A percentile compares a stretch with the other conserved stretches of the same genome.
Conservation (phyloP, 1,140 invertebrate genomes). For the Pectinophora gossypiella region DNA sequence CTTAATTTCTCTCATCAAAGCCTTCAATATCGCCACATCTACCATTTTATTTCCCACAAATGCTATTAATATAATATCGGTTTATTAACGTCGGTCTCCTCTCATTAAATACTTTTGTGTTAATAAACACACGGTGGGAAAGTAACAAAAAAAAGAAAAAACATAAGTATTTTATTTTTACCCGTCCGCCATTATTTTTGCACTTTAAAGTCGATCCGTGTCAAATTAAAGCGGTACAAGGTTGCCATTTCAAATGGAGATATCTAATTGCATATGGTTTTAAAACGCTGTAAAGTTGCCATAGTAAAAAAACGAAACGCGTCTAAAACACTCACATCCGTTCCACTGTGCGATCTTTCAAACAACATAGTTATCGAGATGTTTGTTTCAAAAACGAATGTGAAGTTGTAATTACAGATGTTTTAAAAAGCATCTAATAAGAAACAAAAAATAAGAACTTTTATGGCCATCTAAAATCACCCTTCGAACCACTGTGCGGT, state of each 20-base stretch:
- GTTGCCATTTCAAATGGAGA: too few species aligned
- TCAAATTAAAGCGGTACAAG: constrained; percentile 16
- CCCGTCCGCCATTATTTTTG: constrained; percentile 13
- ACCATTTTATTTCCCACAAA: constrained; percentile 4
- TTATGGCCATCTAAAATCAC: background rate
- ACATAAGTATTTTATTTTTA: too few species aligned
- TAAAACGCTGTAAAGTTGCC: too few species aligned
- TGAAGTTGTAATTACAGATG: background rate
- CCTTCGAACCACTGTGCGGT: background rate
- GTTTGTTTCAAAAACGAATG: too few species aligned
- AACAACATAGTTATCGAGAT: too few species aligned
- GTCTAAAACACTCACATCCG: too few species aligned
- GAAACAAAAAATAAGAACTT: too few species aligned
- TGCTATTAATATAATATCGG: constrained; percentile 32
- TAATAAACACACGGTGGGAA: constrained; percentile 18
- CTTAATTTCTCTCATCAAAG: too few species aligned
- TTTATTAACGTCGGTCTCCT: constrained; percentile 25
- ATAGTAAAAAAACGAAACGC: too few species aligned
- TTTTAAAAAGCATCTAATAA: background rate
- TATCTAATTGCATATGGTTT: too few species aligned
- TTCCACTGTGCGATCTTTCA: too few species aligned
- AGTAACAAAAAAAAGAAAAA: constrained; percentile 19
- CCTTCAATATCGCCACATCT: too few species aligned
- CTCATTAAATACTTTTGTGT: constrained; percentile 34
- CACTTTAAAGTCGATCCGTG: constrained; percentile 17